Conservation (phyloP, 2,797 vertebrate species). For the Falco columbarius region DNA sequence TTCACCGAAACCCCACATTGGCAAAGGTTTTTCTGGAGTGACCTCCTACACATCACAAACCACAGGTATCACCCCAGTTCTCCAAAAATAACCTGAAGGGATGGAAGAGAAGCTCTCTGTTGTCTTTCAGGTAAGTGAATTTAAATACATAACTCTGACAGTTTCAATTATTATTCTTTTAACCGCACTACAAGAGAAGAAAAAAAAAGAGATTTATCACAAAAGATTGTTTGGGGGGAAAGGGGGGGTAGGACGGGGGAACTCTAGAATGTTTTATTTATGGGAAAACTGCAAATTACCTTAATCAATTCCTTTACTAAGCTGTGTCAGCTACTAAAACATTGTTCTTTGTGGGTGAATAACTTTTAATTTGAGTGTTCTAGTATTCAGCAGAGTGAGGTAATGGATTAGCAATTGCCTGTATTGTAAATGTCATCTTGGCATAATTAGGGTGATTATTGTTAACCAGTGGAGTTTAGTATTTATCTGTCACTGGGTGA, state of each 20-base stretch:
- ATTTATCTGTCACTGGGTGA: slow-evolving; percentile 74
- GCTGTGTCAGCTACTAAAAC: slow-evolving; percentile 70
- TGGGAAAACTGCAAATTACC: slow-evolving; percentile 68
- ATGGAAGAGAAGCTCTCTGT: background rate
- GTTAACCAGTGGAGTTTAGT: slow-evolving; percentile 74
- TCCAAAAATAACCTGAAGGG: background rate
- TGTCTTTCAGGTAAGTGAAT: slow-evolving; percentile 8
- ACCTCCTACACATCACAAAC: background rate
- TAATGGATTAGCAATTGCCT: slow-evolving; percentile 76
- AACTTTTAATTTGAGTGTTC: slow-evolving; percentile 75
- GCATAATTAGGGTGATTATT: slow-evolving; percentile 77
- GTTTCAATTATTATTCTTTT: slow-evolving; percentile 33
- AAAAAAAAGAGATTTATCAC: background rate
- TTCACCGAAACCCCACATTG: background rate
- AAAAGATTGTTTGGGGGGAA: slow-evolving; percentile 4
- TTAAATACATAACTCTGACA: background rate
- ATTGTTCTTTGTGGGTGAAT: slow-evolving; percentile 75
- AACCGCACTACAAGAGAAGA: background rate
- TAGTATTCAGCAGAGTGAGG: slow-evolving; percentile 70
- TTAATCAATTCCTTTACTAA: slow-evolving; percentile 71
- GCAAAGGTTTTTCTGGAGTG: background rate
- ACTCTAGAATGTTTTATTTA: slow-evolving; percentile 66
- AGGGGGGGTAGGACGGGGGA: background rate
- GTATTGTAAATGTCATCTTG: slow-evolving; percentile 75
- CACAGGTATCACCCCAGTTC: background rate